Conservation (phyloP, 2,888 invertebrate species). For the Chrysotoxum bicinctum region DNA sequence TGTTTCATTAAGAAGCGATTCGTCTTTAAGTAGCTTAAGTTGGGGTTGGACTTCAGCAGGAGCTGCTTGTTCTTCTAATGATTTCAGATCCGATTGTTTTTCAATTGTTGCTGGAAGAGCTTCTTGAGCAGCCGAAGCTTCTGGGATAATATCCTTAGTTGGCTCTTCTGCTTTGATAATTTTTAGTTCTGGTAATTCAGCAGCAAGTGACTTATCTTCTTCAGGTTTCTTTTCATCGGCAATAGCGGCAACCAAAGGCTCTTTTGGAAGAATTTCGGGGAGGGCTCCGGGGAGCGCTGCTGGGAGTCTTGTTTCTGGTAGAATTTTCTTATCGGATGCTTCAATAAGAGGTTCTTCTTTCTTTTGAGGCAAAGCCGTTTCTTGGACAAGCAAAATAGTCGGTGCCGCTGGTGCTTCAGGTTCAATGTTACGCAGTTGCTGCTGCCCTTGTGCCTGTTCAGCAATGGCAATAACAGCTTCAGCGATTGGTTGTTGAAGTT, state of each 20-base stretch:
- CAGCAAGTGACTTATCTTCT: conserved; percentile 31
- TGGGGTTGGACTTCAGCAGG: conserved; percentile 20
- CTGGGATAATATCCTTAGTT: conserved; percentile 14
- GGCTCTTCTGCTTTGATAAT: conserved; percentile 33
- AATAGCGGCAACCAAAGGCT: background rate
- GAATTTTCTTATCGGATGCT: conserved; percentile 28
- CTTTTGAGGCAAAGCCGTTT: conserved; percentile 15
- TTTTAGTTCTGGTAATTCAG: conserved; percentile 25
- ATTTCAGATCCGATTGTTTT: conserved; percentile 28
- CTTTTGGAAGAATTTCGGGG: conserved; percentile 10
- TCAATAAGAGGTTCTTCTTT: conserved; percentile 23
- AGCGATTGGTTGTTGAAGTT: conserved; percentile 66
- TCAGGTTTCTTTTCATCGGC: conserved; percentile 33
- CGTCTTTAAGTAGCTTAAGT: conserved; percentile 14
- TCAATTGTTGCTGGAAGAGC: conserved; percentile 11
- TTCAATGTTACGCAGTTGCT: conserved; percentile 69
- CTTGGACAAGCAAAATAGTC: conserved; percentile 9
- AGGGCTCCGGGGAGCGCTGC: conserved; percentile 3
- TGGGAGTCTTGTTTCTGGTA: background rate
- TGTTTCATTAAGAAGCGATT: conserved; percentile 22
- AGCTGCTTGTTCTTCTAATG: conserved; percentile 28
- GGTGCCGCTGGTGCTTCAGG: conserved; percentile 64
- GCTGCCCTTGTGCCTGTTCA: conserved; percentile 60
- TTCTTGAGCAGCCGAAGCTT: conserved; percentile 6
- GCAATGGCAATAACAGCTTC: conserved; percentile 37